A percentile compares a stretch with the other conserved stretches of the same genome.
phyloP scores from a whole-genome alignment of 2,113 vertebrate genomes.

The Delphinapterus leucas region DNA sequence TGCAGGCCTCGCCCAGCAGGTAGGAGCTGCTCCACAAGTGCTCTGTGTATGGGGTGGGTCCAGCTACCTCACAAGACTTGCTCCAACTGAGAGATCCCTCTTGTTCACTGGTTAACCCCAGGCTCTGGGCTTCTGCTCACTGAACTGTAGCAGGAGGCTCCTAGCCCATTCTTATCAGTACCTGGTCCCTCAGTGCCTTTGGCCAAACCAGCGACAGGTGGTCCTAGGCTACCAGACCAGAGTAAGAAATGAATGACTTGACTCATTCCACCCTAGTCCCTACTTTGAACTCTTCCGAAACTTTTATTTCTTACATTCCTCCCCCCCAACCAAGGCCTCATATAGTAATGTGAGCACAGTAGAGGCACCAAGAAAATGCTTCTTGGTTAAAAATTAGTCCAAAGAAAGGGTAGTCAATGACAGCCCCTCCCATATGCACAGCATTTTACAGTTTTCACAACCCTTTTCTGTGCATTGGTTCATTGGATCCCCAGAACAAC shows the following conservation, averaged over 20 bases:
- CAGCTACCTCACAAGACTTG: background rate
- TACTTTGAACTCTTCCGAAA: background rate
- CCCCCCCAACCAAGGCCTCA: background rate
- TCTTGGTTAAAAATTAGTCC: background rate
- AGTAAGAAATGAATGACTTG: background rate
- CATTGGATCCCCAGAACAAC: background rate
- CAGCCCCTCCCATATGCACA: background rate
- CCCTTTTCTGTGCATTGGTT: background rate
- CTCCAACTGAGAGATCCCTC: background rate
- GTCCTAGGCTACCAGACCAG: background rate
- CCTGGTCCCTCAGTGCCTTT: background rate
- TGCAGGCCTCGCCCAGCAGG: background rate
- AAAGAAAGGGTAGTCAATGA: background rate
- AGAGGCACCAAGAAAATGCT: background rate
- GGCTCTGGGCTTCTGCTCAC: background rate
- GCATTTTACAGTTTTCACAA: background rate
- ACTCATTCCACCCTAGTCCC: background rate
- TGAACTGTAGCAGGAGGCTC: background rate
- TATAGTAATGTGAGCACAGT: background rate
- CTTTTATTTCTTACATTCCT: background rate
- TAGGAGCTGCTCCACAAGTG: background rate
- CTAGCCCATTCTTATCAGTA: background rate
- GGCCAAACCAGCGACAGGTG: background rate
- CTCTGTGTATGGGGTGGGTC: background rate
- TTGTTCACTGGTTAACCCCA: background rate